Conservation (phyloP, 2,797 vertebrate genomes). For the Silurus lanzhouensis region DNA sequence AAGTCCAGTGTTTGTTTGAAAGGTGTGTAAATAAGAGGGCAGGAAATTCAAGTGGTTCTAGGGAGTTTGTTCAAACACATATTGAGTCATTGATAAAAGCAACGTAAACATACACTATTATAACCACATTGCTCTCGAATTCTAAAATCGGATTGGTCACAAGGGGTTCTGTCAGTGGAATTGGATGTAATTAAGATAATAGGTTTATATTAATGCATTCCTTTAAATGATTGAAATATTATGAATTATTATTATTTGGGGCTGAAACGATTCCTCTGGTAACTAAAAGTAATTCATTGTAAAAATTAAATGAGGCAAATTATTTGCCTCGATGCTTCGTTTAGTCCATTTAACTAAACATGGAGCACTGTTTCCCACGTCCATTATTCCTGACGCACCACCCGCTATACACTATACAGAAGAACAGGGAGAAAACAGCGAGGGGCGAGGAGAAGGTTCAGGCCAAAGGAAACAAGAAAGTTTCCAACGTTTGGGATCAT, state of each 20-base stretch:
- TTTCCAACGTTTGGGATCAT: too few species aligned
- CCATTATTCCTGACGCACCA: too few species aligned
- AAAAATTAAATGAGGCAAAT: too few species aligned
- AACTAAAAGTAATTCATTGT: too few species aligned
- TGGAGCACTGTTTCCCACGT: too few species aligned
- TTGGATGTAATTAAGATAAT: neutral
- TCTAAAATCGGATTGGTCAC: neutral
- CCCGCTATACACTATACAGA: too few species aligned
- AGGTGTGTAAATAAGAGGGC: slow-evolving; percentile 65
- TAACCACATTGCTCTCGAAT: neutral
- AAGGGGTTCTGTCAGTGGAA: neutral
- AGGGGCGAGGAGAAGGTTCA: too few species aligned
- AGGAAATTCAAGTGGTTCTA: slow-evolving; percentile 41
- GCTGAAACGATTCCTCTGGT: too few species aligned
- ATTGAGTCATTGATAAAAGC: neutral
- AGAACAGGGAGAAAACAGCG: too few species aligned
- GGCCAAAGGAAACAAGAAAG: too few species aligned
- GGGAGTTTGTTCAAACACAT: slow-evolving; percentile 20
- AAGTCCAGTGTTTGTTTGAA: slow-evolving; percentile 34
- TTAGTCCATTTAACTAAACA: too few species aligned
- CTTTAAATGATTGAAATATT: neutral
- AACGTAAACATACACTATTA: slow-evolving; percentile 17
- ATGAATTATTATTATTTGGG: neutral
- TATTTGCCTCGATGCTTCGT: too few species aligned
- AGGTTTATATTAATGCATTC: neutral